phyloP scores from a whole-genome alignment of 2,888 invertebrate species.

The Lasioglossum marginatum region DNA sequence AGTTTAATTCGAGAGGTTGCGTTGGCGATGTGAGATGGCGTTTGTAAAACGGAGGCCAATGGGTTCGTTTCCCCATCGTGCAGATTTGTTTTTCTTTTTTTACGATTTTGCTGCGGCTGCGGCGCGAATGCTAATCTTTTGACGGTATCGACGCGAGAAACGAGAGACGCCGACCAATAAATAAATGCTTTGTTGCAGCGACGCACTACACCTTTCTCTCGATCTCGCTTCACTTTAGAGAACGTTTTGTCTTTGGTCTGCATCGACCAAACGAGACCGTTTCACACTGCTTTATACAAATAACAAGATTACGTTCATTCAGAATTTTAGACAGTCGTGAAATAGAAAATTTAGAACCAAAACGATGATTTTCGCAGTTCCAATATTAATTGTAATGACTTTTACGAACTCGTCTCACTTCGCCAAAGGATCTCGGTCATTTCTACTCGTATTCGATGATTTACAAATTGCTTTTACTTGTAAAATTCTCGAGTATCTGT shows the following conservation, averaged over 20 bases:
- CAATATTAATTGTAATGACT: neutral
- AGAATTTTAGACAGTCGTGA: neutral
- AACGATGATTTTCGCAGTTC: too few species aligned
- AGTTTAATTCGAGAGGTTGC: neutral
- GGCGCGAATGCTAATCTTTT: neutral
- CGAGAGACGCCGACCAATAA: neutral
- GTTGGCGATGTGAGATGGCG: neutral
- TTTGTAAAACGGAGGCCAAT: neutral
- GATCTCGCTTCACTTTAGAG: neutral
- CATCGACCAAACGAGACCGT: neutral
- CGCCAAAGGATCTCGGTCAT: neutral
- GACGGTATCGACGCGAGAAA: neutral
- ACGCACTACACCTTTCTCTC: neutral
- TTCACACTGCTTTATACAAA: fast-evolving
- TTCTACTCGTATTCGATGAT: neutral
- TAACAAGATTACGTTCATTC: neutral
- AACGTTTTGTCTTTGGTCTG: neutral
- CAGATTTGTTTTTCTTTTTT: neutral
- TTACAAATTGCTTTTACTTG: neutral
- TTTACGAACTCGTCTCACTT: neutral
- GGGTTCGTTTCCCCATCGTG: neutral
- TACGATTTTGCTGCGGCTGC: neutral
- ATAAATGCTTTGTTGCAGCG: slow-evolving; percentile 10
- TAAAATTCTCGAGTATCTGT: neutral
- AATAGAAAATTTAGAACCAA: neutral